Evolutionary conservation across 1,140 invertebrate species (phyloP), one percentile per base, ranked within the genome.

Genomic region (Cydia fagiglandana): DNA sequence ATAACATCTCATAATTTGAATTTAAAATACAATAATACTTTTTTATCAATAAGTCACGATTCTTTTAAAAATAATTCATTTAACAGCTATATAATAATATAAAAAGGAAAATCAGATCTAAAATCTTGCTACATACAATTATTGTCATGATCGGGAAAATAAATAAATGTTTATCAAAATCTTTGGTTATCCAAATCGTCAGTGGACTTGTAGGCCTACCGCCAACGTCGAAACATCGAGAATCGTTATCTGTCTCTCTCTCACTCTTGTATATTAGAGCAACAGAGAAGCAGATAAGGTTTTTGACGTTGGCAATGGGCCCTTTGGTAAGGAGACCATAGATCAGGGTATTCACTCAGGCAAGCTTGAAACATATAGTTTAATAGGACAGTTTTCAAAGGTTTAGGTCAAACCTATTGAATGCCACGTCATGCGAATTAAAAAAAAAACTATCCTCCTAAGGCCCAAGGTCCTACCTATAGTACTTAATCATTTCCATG

Each of bases 81-180:
- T 79, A 79, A 61, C 75, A 75, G 61, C 74, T 79, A 78, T 61
- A 76, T 73, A 73, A 73, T 56, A 45, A 20, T 47, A 50, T 73
- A 75, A 64, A 80, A 77, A 76, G 77, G 66, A 34, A 78, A 80
- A 78, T 78, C 66, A 75, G 73, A 66, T 75, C 75, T 61, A 73
- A 77, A 78, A 66, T 68, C 53, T 74, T 77, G 74, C 81, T 84
- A 83, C 78, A 79, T 77, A 82, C 78, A 81, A 82, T 85, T 83
- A 85, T 85, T 83, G 82, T 85, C 82, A 81, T 78, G 80, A 61
- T 81, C 76, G 79, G 68, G 38, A 75, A 70, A 75, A 80, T 24
- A 78, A 78, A 64, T 78, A 78, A 78, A 64, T 28, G 61, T 77
- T 74, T 77, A 74, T 73, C 61, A 76, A 79, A 78, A 73, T 78